Base-by-base conservation (phyloP, 64 coral and sea anemone genomes). In the Montipora capricornis region DNA sequence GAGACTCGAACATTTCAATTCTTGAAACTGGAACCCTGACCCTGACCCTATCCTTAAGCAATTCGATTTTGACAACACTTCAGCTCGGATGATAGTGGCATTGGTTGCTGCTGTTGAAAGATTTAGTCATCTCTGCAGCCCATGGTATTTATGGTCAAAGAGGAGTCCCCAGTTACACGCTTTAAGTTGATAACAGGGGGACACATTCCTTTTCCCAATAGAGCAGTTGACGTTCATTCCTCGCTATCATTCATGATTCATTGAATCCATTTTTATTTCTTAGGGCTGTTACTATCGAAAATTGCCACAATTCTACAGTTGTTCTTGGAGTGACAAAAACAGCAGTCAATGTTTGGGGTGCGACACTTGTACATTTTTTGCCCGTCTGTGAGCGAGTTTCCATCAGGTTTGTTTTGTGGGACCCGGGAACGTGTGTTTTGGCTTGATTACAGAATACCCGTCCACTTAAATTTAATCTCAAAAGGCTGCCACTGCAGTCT, bases 281-380 rank as follows among this genome's bases (percentile, higher is more conserved):
- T 58, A 99, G 97, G 80, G 92, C 97, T 45, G 97, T 99, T 61
- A 99, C 95, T 59, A 50, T 99, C 12, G 91, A 95, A 76, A 99
- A 96, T 55, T 99, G 97, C 75, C 97, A 99, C 80, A 94, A 94
- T 50, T 99, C 95, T 2, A 99, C 97, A 6, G 96, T 99, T 52
- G 97, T 99, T 16, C 92, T 99, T 8, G 97, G 97, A 44, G 87
- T 91, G 77, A 89, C 96, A 10, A 93, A 95, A 75, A 96, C 97
- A 62, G 84, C 88, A 24, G 95, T 99, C 19, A 96, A 99, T 49
- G 82, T 96, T 67, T 99, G 96, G 97, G 94, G 48, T 99, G 97
- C 89, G 92, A 96, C 60, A 99, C 91, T 85, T 95, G 95, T 47
- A 94, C 89, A 7, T 96, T 99, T 80, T 88, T 94, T 83, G 93